phyloP scores from a whole-genome alignment of 2,888 invertebrate genomes.

The Globia sparganii region DNA sequence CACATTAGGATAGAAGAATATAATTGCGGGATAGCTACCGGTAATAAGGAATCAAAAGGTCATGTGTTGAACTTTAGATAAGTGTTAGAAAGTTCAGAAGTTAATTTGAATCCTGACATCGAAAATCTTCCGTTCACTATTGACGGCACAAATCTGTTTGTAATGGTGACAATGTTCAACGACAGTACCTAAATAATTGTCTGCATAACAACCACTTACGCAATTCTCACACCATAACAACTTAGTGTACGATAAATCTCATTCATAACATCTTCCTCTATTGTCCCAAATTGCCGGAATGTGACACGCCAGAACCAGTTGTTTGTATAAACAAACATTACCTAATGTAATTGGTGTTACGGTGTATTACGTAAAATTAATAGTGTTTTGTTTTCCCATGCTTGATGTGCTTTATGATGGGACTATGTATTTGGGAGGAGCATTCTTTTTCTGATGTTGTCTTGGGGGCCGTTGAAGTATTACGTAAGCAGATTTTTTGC shows the following conservation, averaged over 20 bases:
- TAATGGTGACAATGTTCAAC: background rate
- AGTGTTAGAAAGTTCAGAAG: background rate
- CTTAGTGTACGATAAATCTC: background rate
- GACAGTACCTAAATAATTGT: background rate
- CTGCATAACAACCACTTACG: slow-evolving; percentile 4
- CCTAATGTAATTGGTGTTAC: slow-evolving; percentile 3
- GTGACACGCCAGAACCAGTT: background rate
- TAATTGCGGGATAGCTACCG: background rate
- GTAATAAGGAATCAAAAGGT: background rate
- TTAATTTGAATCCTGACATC: background rate
- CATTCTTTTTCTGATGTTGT: background rate
- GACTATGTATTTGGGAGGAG: background rate
- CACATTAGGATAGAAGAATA: background rate
- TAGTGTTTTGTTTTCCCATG: background rate
- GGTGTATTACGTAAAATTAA: background rate
- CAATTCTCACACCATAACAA: background rate
- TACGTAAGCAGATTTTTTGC: too few relatives aligned
- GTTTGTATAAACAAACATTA: slow-evolving; percentile 24
- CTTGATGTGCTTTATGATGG: background rate
- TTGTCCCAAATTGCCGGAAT: slow-evolving; percentile 35
- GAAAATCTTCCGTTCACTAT: background rate
- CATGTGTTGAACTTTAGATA: background rate
- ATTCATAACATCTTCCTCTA: slow-evolving; percentile 27
- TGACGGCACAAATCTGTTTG: background rate
- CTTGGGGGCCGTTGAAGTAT: too few relatives aligned